Evolutionary conservation across 2,113 vertebrate species (phyloP).

Genomic region (Dolichallabes microphthalmus): DNA sequence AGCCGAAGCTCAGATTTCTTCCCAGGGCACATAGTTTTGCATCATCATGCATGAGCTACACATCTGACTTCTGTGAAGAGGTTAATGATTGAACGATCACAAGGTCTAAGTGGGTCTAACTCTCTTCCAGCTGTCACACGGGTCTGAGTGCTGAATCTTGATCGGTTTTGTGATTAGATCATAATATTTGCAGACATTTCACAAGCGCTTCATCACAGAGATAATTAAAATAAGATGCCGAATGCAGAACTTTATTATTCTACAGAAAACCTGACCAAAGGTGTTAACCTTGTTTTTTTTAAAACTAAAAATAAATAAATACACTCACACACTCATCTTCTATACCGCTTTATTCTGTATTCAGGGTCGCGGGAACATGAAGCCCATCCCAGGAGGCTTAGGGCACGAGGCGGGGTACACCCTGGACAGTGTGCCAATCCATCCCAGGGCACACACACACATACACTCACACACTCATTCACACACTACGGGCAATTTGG

Average conservation of each 20-base stretch:
- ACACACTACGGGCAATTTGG: too few species aligned
- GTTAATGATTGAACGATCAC: constrained; percentile 28
- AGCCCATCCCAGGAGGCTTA: too few species aligned
- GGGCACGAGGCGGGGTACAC: too few species aligned
- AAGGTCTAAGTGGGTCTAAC: background rate
- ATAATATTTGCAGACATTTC: background rate
- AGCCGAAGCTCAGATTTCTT: background rate
- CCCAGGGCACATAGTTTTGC: background rate
- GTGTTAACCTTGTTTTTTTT: too few species aligned
- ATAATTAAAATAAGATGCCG: background rate
- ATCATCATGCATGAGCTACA: background rate
- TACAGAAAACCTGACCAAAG: background rate
- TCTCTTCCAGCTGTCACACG: background rate
- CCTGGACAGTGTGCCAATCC: too few species aligned
- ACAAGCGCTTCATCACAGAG: background rate
- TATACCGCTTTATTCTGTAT: too few species aligned
- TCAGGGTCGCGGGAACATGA: too few species aligned
- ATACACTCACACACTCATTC: too few species aligned
- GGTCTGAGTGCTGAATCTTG: background rate
- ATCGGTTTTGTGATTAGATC: background rate
- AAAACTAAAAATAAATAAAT: too few species aligned
- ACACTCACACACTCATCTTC: too few species aligned
- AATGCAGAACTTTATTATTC: background rate
- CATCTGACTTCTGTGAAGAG: background rate
- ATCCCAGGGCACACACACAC: too few species aligned